Percentiles rank a stretch among this genome's conserved stretches.
Conservation (phyloP, 2,888 invertebrate species). For the Flexamia atlantica region DNA sequence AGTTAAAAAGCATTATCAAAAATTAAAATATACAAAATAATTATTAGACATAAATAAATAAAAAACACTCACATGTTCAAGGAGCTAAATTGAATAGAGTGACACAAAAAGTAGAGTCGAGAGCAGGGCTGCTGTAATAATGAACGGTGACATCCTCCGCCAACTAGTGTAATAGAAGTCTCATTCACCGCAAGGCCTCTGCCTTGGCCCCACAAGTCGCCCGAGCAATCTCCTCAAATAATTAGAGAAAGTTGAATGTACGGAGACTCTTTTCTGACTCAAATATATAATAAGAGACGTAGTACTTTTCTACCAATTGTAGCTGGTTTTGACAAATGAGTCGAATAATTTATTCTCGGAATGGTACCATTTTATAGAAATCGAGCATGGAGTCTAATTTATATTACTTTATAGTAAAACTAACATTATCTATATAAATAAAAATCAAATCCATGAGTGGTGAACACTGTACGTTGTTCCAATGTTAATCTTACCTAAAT, state of each 20-base stretch:
- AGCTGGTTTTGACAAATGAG: no score
- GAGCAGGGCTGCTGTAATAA: background rate
- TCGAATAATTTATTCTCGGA: no score
- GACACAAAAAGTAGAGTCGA: background rate
- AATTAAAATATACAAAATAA: no score
- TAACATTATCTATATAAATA: no score
- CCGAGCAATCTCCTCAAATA: background rate
- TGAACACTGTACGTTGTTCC: no score
- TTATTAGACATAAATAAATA: background rate
- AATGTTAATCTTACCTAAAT: no score
- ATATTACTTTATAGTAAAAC: no score
- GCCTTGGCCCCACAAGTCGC: slow-evolving; percentile 1
- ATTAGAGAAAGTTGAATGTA: slow-evolving; percentile 29
- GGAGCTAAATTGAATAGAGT: background rate
- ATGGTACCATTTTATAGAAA: no score
- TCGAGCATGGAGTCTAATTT: no score
- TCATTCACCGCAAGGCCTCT: slow-evolving; percentile 11
- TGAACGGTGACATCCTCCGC: slow-evolving; percentile 10
- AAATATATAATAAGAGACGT: background rate
- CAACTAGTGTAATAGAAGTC: background rate
- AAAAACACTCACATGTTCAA: background rate
- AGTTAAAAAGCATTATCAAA: no score
- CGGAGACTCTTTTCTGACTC: background rate
- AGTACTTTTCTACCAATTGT: background rate
- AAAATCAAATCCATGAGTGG: no score